Conservation (phyloP, 1,140 invertebrate genomes). For the Lethrus apterus region DNA sequence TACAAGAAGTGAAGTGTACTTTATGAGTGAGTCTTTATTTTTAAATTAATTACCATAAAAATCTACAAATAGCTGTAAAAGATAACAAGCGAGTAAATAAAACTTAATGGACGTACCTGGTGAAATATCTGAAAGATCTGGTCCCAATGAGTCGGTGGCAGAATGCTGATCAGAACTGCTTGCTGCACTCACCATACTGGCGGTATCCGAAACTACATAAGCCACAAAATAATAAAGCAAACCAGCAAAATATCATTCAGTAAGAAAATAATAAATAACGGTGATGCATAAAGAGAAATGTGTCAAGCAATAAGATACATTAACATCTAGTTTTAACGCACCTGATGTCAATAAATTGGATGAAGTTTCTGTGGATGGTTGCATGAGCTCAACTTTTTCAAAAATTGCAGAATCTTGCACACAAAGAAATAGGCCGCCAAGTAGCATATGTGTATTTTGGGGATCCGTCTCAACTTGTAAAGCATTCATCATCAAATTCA, state of each 20-base stretch:
- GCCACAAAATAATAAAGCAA: constrained; percentile 20
- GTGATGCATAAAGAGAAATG: constrained; percentile 8
- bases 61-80: constrained; percentile 6
- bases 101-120: constrained; percentile 31
- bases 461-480: constrained; percentile 81
- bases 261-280: constrained; percentile 5
- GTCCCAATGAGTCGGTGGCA: constrained; percentile 26
- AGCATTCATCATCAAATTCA: constrained; percentile 80
- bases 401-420: constrained; percentile 75
- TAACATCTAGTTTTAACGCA: constrained; percentile 42
- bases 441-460: constrained; percentile 82
- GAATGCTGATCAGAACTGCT: constrained; percentile 33
- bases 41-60: too few species aligned
- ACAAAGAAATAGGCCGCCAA: constrained; percentile 70
- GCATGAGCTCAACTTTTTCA: constrained; percentile 62
- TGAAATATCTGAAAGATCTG: constrained; percentile 25
- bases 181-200: constrained; percentile 38
- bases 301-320: constrained; percentile 3
- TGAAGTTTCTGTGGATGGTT: constrained; percentile 49
- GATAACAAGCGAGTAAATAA: constrained; percentile 2
- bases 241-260: not conserved
- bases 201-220: constrained; percentile 39
- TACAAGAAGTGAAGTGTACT: too few species aligned
- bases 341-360: constrained; percentile 66
- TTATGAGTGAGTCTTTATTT: too few species aligned